Base-by-base conservation (phyloP, 2,888 invertebrate genomes). In the Brachyptera putata region DNA sequence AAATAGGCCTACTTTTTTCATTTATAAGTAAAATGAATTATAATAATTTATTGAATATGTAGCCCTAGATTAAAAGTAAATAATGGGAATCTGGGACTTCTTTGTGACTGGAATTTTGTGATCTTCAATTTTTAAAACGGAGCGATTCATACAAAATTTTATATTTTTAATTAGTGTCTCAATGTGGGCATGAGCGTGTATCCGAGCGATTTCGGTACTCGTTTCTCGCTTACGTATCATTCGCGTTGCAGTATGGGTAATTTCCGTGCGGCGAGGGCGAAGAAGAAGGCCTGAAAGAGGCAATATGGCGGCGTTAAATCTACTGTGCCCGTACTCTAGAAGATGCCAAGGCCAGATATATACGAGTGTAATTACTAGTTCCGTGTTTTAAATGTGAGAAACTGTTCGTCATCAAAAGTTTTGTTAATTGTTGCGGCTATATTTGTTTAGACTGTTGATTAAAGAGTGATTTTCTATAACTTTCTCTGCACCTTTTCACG, bases 231-330 rank as follows among this genome's bases (percentile, higher is more conserved):
- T 50, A 64, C 65, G 64, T 65, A 64, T 62, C 61, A 49, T 48
- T 39, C 64, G 66, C 65, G 55, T 61, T 56, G 66, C 61, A 66
- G 64, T 63, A 60, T 66, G 66, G 66, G 65, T 61, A 55, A 59
- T 46, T 36, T 53, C 16, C 16, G 14, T 22, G 37, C 39, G 22
- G 58, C 37, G 58, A 21, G 30, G 55, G 62, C 26, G 63, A 65
- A 63, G 65, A 63, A 65, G 60, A 30, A 26, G 39, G 43, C 37
- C 34, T 22, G 57, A n/a, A n/a, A n/a, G 34, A 62, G 62, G 61
- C 60, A 65, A 65, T 56, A 66, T 66, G 64, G 66, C 64, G 43
- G 65, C n/a, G 21, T 5, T 24, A 46, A 46, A 24, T 16, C 46
- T 46, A 46, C 11, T 11, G 4, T 46, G 46, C 46, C 22, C 24